Percentiles rank a stretch among this genome's conserved stretches.
These are phyloP conservation scores for Lithosia quadra DNA, from an alignment of 2,888 invertebrate species.

Conservation along the genomic window DNA sequence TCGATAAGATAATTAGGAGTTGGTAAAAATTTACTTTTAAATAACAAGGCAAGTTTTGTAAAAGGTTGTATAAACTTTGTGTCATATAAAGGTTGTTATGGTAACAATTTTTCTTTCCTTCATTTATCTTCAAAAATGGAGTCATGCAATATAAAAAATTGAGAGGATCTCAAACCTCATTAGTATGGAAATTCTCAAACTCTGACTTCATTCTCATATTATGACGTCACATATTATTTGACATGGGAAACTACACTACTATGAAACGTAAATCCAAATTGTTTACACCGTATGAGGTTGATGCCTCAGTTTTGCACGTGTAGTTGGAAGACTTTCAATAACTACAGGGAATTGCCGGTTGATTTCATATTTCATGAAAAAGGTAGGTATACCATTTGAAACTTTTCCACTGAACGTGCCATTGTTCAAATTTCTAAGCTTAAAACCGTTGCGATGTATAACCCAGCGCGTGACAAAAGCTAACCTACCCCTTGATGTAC, in stretches of 20 bases:
- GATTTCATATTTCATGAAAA: too few relatives aligned
- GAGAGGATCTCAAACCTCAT: neutral
- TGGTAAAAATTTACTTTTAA: too few relatives aligned
- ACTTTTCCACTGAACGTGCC: constrained; percentile 6
- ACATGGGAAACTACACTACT: too few relatives aligned
- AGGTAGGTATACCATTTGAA: too few relatives aligned
- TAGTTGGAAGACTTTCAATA: too few relatives aligned
- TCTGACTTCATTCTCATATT: too few relatives aligned
- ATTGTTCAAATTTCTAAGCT: neutral
- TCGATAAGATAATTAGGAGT: neutral
- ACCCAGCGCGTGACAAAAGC: neutral
- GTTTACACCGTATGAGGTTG: too few relatives aligned
- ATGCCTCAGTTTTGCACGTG: too few relatives aligned
- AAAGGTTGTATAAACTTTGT: neutral
- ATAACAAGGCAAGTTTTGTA: too few relatives aligned
- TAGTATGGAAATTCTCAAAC: neutral
- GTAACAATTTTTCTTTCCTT: neutral
- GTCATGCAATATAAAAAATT: neutral
- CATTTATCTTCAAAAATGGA: neutral
- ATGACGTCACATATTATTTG: neutral
- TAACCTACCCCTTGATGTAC: neutral
- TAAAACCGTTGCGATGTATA: constrained; percentile 6
- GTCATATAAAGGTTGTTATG: neutral
- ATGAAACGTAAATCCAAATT: too few relatives aligned
- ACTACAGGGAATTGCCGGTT: too few relatives aligned